Percentiles rank a stretch among this genome's conserved stretches.
These are phyloP conservation scores for Netelia inedita DNA, from an alignment of 2,888 invertebrate genomes.

Conservation along the genomic window DNA sequence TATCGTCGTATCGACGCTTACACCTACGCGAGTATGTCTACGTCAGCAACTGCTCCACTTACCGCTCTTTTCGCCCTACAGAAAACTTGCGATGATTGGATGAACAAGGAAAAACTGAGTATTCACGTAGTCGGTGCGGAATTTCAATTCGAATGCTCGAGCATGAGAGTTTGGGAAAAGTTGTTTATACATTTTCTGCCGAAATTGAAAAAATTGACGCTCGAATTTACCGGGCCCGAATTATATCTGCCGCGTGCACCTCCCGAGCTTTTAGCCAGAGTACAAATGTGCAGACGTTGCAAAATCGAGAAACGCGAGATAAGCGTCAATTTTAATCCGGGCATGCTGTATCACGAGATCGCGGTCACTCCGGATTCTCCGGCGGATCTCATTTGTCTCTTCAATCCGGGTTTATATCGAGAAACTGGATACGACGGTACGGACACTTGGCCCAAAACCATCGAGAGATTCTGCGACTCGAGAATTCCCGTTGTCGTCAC, in stretches of 20 bases:
- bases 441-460: constrained; percentile 90
- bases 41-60: constrained; percentile 89
- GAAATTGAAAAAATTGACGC: constrained; percentile 86
- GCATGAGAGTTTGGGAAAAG: constrained; percentile 90
- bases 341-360: constrained; percentile 83
- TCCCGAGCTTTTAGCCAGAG: constrained; percentile 86
- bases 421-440: constrained; percentile 88
- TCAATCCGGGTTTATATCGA: constrained; percentile 91
- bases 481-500: constrained; percentile 89
- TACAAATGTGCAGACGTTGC: constrained; percentile 81
- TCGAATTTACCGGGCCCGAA: constrained; percentile 89
- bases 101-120: constrained; percentile 70
- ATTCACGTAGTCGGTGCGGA: constrained; percentile 90
- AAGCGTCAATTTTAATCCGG: constrained; percentile 76
- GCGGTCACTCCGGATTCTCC: constrained; percentile 62
- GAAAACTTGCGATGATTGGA: constrained; percentile 80
- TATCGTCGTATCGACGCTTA: constrained; percentile 86
- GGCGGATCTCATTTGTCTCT: constrained; percentile 88
- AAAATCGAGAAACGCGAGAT: constrained; percentile 72
- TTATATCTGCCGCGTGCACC: constrained; percentile 87
- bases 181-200: constrained; percentile 89
- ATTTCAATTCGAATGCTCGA: constrained; percentile 90
- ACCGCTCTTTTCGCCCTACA: constrained; percentile 88
- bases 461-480: constrained; percentile 87
- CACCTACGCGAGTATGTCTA: constrained; percentile 88